Evolutionary conservation across 1,140 invertebrate genomes (phyloP), one percentile per base, ranked within the genome.

Genomic region (Forficula auricularia): DNA sequence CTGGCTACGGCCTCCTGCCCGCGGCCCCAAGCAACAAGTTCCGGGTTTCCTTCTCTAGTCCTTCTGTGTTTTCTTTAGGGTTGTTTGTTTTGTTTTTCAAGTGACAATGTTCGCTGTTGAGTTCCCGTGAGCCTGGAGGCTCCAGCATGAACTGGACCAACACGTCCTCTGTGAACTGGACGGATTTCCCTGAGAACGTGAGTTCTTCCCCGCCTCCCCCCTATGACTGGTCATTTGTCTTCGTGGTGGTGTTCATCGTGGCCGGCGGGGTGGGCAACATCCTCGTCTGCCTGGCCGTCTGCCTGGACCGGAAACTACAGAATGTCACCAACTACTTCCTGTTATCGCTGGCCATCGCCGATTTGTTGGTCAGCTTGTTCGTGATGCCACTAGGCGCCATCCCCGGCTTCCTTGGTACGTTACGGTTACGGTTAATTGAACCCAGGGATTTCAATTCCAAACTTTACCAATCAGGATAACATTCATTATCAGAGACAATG

Each of bases 281-380:
- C 44, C 67, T 95, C 18, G 90, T 96, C 27, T 90, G 88, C 59
- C 64, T 91, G 48, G 88, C 88, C 0, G 77, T 96, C 19, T 78
- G 78, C 44, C 61, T 85, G 38, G 86, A 92, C 63, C 72, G 77
- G 40, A 68, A 76, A 50, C 70, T 96, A 48, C 82, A 94, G 56
- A 91, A 90, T 52, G 82, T 92, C 16, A 95, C 90, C 35, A 95
- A 96, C 64, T 89, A 91, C 60, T 91, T 96, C 60, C 73, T 96
- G 40, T 66, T 94, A 40, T 94, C 89, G 27, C 62, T 96, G 57
- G 88, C 91, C 9, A 77, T 94, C 34, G 88, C 90, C 20, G 91
- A 96, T 65, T 68, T 96, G 14, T 67, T 96, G 33, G 89, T 96
- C 52, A 84, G 80, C 52, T 61, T 88, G 34, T 79, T 89, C 56